Evolutionary conservation across 2,113 vertebrate genomes (phyloP).

Genomic region (Erythrolamprus reginae): DNA sequence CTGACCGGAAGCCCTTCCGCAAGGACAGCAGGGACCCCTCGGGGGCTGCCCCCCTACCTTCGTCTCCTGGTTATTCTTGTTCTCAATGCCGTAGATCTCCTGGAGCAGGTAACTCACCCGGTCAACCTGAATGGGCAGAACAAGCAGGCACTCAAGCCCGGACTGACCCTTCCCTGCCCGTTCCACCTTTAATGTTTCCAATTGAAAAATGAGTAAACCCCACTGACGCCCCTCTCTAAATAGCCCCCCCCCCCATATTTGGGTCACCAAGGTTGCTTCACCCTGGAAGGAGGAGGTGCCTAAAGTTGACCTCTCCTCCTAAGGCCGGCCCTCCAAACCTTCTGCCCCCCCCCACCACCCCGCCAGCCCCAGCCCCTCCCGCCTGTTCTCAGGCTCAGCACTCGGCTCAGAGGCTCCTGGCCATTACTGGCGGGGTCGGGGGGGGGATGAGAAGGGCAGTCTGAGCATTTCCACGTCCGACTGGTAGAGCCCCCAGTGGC

Average conservation of each 20-base stretch:
- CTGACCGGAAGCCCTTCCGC: not conserved
- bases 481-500: not conserved
- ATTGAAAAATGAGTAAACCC: not conserved
- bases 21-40: not conserved
- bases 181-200: not conserved
- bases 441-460: not conserved
- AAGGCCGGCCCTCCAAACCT: not conserved
- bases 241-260: not conserved
- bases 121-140: conserved; percentile 77
- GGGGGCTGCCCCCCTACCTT: conserved; percentile 73
- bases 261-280: not conserved
- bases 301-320: not conserved
- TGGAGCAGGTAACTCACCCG: conserved; percentile 96
- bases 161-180: not conserved
- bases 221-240: not conserved
- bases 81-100: conserved; percentile 99
- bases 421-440: not conserved
- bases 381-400: not conserved
- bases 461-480: not conserved
- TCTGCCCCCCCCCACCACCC: not conserved
- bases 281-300: not conserved
- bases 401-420: not conserved
- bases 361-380: not conserved
- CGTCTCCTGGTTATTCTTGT: conserved; percentile 98
- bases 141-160: not conserved